Evolutionary conservation across 2,113 vertebrate genomes (phyloP).

Genomic region (Pagrus major): DNA sequence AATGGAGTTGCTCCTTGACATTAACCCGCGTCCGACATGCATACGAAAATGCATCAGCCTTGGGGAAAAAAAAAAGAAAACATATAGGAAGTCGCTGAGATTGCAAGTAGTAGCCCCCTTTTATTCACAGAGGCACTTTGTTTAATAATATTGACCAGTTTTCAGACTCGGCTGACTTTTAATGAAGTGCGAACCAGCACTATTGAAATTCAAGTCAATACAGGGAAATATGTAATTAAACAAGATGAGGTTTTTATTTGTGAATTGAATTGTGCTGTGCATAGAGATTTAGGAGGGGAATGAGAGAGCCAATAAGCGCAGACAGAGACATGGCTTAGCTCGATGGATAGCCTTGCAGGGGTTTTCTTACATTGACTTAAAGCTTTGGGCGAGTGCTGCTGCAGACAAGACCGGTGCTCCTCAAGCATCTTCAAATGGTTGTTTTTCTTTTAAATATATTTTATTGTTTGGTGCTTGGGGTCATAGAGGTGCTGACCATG

Average conservation of each 20-base stretch:
- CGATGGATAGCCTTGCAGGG: constrained; percentile 44
- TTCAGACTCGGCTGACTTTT: constrained; percentile 80
- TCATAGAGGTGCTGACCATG: not conserved
- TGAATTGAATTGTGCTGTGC: constrained; percentile 65
- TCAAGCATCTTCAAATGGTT: not conserved
- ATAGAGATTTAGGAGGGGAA: constrained; percentile 56
- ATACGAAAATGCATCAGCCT: constrained; percentile 33
- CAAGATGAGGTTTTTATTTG: constrained; percentile 77
- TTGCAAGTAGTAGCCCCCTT: constrained; percentile 44
- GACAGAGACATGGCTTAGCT: constrained; percentile 44
- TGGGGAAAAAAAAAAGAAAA: not conserved
- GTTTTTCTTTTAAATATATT: not conserved
- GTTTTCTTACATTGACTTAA: constrained; percentile 50
- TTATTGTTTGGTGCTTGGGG: not conserved
- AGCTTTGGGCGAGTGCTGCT: constrained; percentile 22
- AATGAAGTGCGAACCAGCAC: constrained; percentile 80
- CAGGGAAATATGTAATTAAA: constrained; percentile 83
- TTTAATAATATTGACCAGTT: constrained; percentile 83
- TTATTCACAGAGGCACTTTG: constrained; percentile 65
- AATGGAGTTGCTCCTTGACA: constrained; percentile 37
- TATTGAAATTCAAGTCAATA: constrained; percentile 80
- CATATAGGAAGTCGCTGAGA: constrained; percentile 71
- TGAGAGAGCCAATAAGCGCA: constrained; percentile 43
- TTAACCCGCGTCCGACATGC: constrained; percentile 27
- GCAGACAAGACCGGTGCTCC: not conserved